Conservation (phyloP, 1,140 invertebrate genomes). For the Steinernema feltiae region DNA sequence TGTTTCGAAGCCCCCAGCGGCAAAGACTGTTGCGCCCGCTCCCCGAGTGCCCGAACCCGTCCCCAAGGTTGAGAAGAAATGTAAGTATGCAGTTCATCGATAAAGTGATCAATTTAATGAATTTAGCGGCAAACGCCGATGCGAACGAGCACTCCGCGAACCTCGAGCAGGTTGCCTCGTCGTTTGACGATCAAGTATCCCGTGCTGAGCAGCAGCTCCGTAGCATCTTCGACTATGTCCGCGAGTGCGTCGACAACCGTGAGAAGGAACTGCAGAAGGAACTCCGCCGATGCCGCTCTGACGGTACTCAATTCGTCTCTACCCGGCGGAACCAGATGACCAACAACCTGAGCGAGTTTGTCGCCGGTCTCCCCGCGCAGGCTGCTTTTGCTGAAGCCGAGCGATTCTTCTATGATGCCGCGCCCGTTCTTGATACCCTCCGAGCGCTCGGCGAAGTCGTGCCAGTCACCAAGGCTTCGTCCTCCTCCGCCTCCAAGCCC, state of each 20-base stretch:
- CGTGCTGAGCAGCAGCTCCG: not conserved
- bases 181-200: not conserved
- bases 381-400: not conserved
- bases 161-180: not conserved
- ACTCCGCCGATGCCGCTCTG: not conserved
- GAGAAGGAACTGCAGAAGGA: not conserved
- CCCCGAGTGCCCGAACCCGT: not conserved
- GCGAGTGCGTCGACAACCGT: not conserved
- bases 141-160: not conserved
- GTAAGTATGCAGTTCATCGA: too few relatives aligned
- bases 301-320: not conserved
- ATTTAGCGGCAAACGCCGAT: not conserved
- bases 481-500: not conserved
- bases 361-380: not conserved
- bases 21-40: slow-evolving; percentile 15
- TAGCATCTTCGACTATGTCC: not conserved
- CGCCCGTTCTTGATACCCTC: not conserved
- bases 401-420: slow-evolving; percentile 4
- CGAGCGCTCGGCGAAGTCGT: not conserved
- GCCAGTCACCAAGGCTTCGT: not conserved
- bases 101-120: not conserved
- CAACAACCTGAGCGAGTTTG: not conserved
- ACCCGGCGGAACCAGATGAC: not conserved
- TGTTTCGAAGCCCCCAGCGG: not conserved
- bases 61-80: not conserved